Evolutionary conservation across 2,797 vertebrate genomes (phyloP).

Genomic region (Gymnopithys bicolor): DNA sequence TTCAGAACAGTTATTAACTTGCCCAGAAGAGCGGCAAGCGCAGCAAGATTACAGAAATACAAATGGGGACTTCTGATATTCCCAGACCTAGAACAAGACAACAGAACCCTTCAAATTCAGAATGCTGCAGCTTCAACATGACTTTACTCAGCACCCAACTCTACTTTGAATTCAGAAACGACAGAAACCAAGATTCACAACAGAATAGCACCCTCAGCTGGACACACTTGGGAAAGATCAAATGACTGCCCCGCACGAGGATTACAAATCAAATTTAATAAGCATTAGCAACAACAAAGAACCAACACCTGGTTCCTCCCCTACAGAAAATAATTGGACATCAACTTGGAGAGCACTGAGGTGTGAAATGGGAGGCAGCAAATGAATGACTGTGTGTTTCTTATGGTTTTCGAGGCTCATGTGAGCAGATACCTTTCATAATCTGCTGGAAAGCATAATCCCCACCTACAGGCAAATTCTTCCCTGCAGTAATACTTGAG

Average conservation of each 20-base stretch:
- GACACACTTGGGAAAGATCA: not conserved
- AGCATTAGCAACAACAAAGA: fast-evolving
- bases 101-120: not conserved
- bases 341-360: not conserved
- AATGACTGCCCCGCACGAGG: not conserved
- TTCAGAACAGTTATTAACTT: not conserved
- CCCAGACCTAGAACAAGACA: not conserved
- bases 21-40: not conserved
- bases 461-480: not conserved
- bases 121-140: not conserved
- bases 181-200: not conserved
- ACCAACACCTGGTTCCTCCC: not conserved
- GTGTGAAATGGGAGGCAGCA: not conserved
- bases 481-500: not conserved
- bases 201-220: slow-evolving; percentile 45
- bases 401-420: not conserved
- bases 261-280: not conserved
- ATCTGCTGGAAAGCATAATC: not conserved
- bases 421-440: not conserved
- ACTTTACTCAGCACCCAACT: not conserved
- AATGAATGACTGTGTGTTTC: not conserved
- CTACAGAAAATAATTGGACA: not conserved
- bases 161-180: not conserved
- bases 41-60: not conserved
- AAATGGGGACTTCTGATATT: not conserved